A percentile compares a stretch with the other conserved stretches of the same genome.
These are phyloP conservation scores for Campylomormyrus tamandua DNA, from an alignment of 2,113 vertebrate species.

Conservation along the genomic window DNA sequence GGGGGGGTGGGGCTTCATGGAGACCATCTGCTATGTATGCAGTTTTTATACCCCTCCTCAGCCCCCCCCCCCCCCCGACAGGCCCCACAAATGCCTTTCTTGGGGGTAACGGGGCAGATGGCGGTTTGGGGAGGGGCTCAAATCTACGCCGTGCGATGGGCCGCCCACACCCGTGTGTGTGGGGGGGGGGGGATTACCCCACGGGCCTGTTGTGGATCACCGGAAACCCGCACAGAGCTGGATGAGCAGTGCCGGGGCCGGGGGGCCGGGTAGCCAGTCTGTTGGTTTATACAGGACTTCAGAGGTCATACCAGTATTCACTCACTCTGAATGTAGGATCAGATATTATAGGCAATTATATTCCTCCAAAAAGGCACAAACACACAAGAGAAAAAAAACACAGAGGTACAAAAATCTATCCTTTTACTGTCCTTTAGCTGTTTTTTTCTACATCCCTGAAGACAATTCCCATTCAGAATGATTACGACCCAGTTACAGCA, in stretches of 20 bases:
- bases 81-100: not conserved
- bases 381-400: not conserved
- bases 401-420: not conserved
- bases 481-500: not conserved
- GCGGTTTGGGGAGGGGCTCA: not conserved
- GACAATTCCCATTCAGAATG: not conserved
- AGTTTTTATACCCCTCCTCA: not conserved
- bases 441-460: not conserved
- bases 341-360: not conserved
- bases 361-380: not conserved
- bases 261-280: not conserved
- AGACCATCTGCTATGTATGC: constrained; percentile 50
- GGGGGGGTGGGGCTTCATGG: not conserved
- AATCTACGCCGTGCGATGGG: not conserved
- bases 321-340: not conserved
- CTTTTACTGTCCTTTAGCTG: not conserved
- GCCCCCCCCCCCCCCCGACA: not conserved
- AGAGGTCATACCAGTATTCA: not conserved
- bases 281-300: not conserved
- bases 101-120: not conserved
- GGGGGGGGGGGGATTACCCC: not conserved
- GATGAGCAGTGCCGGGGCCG: not conserved
- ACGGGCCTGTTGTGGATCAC: not conserved
- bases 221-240: not conserved
- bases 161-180: not conserved